A percentile compares a stretch with the other conserved stretches of the same genome.
These are phyloP conservation scores for Caenorhabditis sp. DNA, from an alignment of 2,888 invertebrate species.

Conservation along the genomic window DNA sequence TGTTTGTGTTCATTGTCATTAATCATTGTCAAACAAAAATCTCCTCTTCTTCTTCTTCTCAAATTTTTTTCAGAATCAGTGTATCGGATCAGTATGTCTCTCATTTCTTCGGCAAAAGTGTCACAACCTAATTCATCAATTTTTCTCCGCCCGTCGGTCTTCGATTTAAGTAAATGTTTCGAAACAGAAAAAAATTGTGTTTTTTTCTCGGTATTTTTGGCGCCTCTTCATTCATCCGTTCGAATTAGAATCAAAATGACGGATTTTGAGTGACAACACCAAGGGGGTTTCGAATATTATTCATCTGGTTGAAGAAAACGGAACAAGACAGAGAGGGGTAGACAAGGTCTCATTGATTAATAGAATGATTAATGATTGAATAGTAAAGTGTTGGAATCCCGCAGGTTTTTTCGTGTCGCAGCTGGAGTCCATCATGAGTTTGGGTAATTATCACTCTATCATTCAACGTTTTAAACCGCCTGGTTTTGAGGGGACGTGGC, in stretches of 20 bases:
- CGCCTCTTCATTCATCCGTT: too few relatives aligned
- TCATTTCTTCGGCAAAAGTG: not conserved
- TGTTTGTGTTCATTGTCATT: not conserved
- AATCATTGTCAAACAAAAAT: not conserved
- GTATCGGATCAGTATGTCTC: not conserved
- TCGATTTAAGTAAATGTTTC: not conserved
- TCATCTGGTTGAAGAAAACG: not conserved
- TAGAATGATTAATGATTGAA: not conserved
- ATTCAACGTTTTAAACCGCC: too few relatives aligned
- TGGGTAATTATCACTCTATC: not conserved
- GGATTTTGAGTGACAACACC: not conserved
- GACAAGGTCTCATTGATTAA: not conserved
- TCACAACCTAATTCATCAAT: not conserved
- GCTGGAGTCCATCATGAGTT: not conserved
- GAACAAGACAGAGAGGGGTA: not conserved
- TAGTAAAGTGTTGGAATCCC: not conserved
- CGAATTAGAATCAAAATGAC: slow-evolving; percentile 4
- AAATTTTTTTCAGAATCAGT: too few relatives aligned
- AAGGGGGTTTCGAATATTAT: not conserved
- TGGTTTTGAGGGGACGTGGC: too few relatives aligned
- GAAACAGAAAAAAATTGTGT: too few relatives aligned
- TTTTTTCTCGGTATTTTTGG: too few relatives aligned
- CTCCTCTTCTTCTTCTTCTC: too few relatives aligned
- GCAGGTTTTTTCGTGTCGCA: not conserved
- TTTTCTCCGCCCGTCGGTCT: not conserved